phyloP scores from a whole-genome alignment of 2,113 vertebrate genomes.

The Piprites chloris region DNA sequence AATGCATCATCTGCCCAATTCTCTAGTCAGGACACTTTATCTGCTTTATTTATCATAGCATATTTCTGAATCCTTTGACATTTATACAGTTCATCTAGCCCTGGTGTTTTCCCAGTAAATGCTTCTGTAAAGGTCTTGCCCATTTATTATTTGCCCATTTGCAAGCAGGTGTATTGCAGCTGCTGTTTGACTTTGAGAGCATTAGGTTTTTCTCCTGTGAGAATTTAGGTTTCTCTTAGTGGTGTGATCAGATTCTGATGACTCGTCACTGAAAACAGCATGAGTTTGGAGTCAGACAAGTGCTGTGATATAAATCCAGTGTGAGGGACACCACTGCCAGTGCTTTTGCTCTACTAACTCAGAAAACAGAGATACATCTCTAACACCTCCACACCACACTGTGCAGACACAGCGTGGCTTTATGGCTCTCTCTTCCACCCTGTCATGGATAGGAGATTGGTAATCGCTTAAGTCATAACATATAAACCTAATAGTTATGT shows the following conservation, averaged over 20 bases:
- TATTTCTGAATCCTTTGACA: not conserved
- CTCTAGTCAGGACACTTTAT: not conserved
- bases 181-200: not conserved
- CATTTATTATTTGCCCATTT: not conserved
- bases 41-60: not conserved
- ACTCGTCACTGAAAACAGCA: not conserved
- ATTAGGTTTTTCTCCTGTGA: not conserved
- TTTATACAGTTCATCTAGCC: not conserved
- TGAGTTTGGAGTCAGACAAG: not conserved
- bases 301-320: not conserved
- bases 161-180: not conserved
- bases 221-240: not conserved
- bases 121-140: not conserved
- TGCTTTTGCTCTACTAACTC: not conserved
- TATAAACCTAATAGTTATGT: not conserved
- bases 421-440: not conserved
- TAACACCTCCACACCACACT: fast-evolving
- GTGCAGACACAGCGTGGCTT: not conserved
- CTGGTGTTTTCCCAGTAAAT: not conserved
- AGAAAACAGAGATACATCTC: not conserved
- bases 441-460: not conserved
- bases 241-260: not conserved
- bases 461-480: not conserved
- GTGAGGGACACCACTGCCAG: not conserved
- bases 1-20: not conserved